Evolutionary conservation across 1,140 invertebrate species (phyloP).

Genomic region (Heliconius hewitsoni): DNA sequence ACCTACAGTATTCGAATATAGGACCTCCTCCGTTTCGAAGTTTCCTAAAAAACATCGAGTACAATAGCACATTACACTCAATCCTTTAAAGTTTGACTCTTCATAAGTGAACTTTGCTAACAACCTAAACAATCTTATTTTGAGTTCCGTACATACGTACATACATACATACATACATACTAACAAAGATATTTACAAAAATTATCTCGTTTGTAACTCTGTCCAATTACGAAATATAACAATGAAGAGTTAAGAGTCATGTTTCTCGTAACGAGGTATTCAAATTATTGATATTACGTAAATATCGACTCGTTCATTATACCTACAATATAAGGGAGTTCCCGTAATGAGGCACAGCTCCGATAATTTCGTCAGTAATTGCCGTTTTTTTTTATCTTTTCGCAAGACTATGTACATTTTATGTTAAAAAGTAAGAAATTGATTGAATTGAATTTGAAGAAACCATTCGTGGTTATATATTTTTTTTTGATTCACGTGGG

Average conservation of each 20-base stretch:
- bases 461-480: no score
- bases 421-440: neutral
- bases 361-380: neutral
- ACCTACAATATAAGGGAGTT: neutral
- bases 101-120: no score
- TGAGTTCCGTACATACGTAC: neutral
- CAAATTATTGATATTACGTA: slow-evolving; percentile 24
- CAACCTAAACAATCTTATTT: no score
- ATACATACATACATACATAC: neutral
- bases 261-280: slow-evolving; percentile 22
- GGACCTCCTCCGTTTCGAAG: no score
- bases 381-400: neutral
- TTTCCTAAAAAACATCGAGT: no score
- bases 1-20: no score
- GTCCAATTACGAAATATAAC: slow-evolving; percentile 9
- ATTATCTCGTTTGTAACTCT: neutral
- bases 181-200: neutral
- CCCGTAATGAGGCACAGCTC: slow-evolving; percentile 15
- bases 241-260: slow-evolving; percentile 20
- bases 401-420: neutral
- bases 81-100: no score
- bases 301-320: slow-evolving; percentile 15
- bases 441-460: no score
- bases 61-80: no score
- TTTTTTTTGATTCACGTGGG: no score